Conservation (phyloP, 2,113 vertebrate species). For the Eulemur rufifrons region DNA sequence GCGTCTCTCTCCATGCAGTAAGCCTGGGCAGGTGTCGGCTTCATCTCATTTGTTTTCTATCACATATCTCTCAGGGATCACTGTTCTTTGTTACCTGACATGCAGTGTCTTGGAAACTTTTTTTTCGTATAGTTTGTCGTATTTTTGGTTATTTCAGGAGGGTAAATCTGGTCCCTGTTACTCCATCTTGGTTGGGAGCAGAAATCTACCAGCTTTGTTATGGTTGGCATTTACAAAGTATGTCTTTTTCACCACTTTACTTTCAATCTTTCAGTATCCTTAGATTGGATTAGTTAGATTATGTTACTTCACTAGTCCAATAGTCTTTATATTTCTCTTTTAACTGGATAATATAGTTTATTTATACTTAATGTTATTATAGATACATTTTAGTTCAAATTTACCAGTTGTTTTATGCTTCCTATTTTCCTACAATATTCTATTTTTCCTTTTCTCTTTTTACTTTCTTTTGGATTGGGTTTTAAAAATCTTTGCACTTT, state of each 20-base stretch:
- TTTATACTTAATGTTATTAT: not conserved
- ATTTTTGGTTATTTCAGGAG: not conserved
- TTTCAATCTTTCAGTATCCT: not conserved
- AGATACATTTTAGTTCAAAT: not conserved
- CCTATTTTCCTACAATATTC: not conserved
- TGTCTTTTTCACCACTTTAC: not conserved
- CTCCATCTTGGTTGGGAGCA: not conserved
- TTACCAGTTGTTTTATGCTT: constrained; percentile 19
- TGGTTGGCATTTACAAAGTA: not conserved
- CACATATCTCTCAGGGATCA: not conserved
- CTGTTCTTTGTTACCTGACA: not conserved
- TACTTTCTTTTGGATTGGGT: not conserved
- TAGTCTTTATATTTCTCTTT: not conserved
- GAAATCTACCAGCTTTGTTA: not conserved
- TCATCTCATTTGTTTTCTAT: not conserved
- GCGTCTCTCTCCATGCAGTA: not conserved
- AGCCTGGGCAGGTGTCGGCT: not conserved
- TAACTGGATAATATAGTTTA: not conserved
- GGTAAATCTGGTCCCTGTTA: not conserved
- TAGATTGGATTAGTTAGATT: not conserved
- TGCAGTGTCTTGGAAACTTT: not conserved
- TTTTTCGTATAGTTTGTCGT: not conserved
- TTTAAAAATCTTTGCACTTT: not conserved
- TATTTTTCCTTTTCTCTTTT: not conserved
- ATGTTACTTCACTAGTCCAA: not conserved